Evolutionary conservation across 2,797 vertebrate species (phyloP).

Genomic region (Loris lydekkerianus): DNA sequence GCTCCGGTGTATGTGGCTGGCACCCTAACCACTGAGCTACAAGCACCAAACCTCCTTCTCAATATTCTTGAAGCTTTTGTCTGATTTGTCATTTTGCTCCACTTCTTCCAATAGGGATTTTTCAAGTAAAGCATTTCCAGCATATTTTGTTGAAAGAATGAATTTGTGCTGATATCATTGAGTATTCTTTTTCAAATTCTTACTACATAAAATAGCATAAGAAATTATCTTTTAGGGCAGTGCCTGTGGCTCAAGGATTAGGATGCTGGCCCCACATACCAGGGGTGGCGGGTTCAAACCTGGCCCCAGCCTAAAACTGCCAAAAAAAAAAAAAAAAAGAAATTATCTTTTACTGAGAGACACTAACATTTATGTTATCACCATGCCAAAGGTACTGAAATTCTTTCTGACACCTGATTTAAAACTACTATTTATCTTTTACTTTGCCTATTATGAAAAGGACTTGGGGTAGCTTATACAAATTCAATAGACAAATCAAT

Average conservation of each 20-base stretch:
- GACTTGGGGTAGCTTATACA: neutral
- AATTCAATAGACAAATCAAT: neutral
- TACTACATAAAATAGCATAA: neutral
- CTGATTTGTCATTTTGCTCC: neutral
- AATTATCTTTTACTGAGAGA: neutral
- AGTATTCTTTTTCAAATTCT: neutral
- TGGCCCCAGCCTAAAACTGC: no score
- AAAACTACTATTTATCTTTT: constrained; percentile 21
- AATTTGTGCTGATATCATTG: neutral
- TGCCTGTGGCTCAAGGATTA: no score
- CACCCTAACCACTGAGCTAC: no score
- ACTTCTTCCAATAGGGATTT: neutral
- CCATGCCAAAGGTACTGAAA: neutral
- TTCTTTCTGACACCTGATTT: neutral
- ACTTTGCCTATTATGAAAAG: neutral
- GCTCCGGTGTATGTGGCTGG: no score
- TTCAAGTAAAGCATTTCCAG: neutral
- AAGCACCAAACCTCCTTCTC: neutral
- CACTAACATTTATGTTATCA: neutral
- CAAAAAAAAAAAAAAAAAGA: neutral
- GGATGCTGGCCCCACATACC: no score
- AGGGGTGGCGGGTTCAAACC: no score
- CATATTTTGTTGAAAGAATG: neutral
- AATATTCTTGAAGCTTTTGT: neutral
- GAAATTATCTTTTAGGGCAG: neutral